phyloP scores from a whole-genome alignment of 92 coral and sea anemone genomes.

The Zoanthus sansibaricus region DNA sequence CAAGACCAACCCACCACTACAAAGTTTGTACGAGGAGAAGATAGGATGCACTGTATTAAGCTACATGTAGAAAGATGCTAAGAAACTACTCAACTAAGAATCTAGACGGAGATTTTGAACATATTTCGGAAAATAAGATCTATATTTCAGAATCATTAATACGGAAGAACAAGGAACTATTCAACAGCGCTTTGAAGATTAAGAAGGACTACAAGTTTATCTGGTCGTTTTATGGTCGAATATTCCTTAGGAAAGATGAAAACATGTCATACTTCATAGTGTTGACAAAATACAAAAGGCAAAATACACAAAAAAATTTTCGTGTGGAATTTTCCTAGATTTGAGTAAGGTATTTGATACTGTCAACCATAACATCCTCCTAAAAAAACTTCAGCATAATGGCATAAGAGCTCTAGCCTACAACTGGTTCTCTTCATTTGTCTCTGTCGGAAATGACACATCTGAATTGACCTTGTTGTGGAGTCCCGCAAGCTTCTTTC shows the following conservation, averaged over 20 bases:
- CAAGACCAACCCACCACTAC: constrained; percentile 15
- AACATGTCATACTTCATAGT: too few species aligned
- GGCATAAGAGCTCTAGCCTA: too few species aligned
- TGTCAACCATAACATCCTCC: too few species aligned
- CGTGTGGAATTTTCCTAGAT: too few species aligned
- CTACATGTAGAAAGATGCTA: constrained; percentile 15
- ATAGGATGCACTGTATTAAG: constrained; percentile 32
- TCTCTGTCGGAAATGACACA: too few species aligned
- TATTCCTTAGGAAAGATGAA: constrained; percentile 33
- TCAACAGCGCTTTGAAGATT: constrained; percentile 11
- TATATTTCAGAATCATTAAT: constrained; percentile 39
- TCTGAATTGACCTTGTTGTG: too few species aligned
- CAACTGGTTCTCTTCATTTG: too few species aligned
- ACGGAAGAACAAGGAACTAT: constrained; percentile 28
- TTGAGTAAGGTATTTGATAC: too few species aligned
- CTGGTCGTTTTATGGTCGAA: constrained; percentile 44
- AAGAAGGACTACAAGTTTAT: constrained; percentile 36
- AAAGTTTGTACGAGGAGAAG: constrained; percentile 32
- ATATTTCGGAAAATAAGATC: constrained; percentile 4
- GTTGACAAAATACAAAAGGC: too few species aligned
- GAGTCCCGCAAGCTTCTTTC: too few species aligned
- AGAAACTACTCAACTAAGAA: constrained; percentile 19
- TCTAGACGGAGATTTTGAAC: not conserved
- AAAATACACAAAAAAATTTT: too few species aligned
- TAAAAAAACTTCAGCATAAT: too few species aligned